Base-by-base conservation (phyloP, 2,113 vertebrate species). In the Indri indri region DNA sequence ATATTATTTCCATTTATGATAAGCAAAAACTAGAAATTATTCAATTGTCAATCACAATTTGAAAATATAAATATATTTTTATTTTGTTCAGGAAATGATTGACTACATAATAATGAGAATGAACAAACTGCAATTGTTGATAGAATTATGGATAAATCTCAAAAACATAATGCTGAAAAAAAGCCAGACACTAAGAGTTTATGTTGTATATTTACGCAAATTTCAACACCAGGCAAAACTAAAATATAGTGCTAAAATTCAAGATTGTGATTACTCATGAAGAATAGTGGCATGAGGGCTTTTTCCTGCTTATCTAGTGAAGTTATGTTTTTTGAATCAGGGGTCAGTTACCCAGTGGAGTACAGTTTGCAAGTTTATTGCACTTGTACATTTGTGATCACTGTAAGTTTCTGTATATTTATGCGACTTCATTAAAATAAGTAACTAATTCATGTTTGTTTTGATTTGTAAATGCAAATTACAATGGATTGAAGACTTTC, bases 391-490 rank as follows among this genome's bases (percentile, higher is more conserved):
- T 54, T 70, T 83, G 32, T 54, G 32, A 88, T 83, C 76, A 82
- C 68, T 57, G 0, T 23, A 83, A 65, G 25, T 54, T 90, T 65
- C 13, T 47, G 9, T 2, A 25, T 50, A 84, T 65, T 83, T 88
- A 77, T 14, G 42, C 50, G 50, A 68, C 3, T 13, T 94, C 22
- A 65, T n/a, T 54, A 83, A 88, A 90, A 70, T 71, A 45, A 16
- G 37, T 88, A 34, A 88, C 65, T 85, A 86, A 81, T 3, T 37
- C 13, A 90, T 63, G 11, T 34, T 77, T 88, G 68, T 70, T 70
- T 77, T 94, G 32, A 70, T 74, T 68, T 88, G 61, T 86, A 34
- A 86, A 77, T 76, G 59, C 30, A 95, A 93, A 74, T 92, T 86
- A 22, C 23, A 76, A 3, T 93, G n/a, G 17, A 25, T 50, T 93